A percentile compares a stretch with the other conserved stretches of the same genome.
Conservation (phyloP, 2,888 invertebrate genomes). For the Parnassius smintheus region DNA sequence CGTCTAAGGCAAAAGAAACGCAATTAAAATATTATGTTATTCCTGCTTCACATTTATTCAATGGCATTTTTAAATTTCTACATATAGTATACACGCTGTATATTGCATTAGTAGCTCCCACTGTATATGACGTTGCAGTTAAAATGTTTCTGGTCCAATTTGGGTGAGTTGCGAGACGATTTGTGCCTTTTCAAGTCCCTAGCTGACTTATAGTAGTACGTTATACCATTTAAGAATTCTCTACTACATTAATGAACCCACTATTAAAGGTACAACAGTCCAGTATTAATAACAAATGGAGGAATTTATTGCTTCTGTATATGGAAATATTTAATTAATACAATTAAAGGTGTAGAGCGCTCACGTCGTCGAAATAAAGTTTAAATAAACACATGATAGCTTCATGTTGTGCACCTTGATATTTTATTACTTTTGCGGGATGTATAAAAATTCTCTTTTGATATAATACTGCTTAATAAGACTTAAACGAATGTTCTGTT, state of each 20-base stretch:
- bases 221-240: conserved; percentile 30
- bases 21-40: no score
- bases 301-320: conserved; percentile 28
- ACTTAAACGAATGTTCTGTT: background rate
- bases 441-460: background rate
- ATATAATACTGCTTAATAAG: conserved; percentile 5
- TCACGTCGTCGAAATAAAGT: conserved; percentile 1
- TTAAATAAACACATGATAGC: conserved; percentile 11
- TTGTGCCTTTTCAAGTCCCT: conserved; percentile 33
- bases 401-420: conserved; percentile 11
- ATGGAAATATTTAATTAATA: conserved; percentile 29
- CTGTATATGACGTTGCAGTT: conserved; percentile 40
- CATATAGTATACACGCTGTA: conserved; percentile 25
- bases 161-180: conserved; percentile 36
- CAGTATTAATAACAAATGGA: conserved; percentile 28
- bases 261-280: conserved; percentile 17
- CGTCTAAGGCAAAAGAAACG: no score
- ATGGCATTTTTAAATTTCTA: background rate
- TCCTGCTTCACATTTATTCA: no score
- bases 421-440: background rate
- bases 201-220: conserved; percentile 29
- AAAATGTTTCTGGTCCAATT: conserved; percentile 42
- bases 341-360: conserved; percentile 27
- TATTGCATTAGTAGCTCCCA: conserved; percentile 26
- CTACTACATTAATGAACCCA: conserved; percentile 28